phyloP scores from a whole-genome alignment of 2,888 invertebrate species.

The Plebejus melissa region DNA sequence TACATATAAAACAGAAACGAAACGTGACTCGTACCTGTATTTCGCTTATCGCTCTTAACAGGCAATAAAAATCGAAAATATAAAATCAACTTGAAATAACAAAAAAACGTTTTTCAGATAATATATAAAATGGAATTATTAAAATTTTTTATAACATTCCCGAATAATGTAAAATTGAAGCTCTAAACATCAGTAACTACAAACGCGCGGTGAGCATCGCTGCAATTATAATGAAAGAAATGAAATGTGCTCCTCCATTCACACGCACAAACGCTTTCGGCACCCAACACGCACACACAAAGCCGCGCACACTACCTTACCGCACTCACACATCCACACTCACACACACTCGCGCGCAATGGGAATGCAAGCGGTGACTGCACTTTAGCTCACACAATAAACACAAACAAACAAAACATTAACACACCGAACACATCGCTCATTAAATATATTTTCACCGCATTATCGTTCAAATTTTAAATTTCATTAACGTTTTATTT shows the following conservation, averaged over 20 bases:
- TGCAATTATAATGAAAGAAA: constrained; percentile 73
- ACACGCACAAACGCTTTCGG: constrained; percentile 75
- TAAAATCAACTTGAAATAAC: constrained; percentile 48
- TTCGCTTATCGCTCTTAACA: constrained; percentile 69
- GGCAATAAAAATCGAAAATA: constrained; percentile 68
- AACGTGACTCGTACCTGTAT: constrained; percentile 71
- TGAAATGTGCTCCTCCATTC: constrained; percentile 78
- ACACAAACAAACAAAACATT: constrained; percentile 77
- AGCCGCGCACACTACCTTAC: constrained; percentile 48
- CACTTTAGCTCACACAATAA: constrained; percentile 77
- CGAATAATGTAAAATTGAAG: constrained; percentile 44
- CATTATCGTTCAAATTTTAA: constrained; percentile 31
- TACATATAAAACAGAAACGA: constrained; percentile 73
- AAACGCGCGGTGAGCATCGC: constrained; percentile 64
- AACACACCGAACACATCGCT: constrained; percentile 58
- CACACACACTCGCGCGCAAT: constrained; percentile 54
- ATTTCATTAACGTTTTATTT: constrained; percentile 24
- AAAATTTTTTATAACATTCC: not conserved
- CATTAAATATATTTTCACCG: constrained; percentile 40
- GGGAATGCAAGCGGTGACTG: constrained; percentile 79
- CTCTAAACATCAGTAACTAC: constrained; percentile 53
- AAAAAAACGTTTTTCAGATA: constrained; percentile 27
- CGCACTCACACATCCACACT: constrained; percentile 35
- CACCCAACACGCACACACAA: constrained; percentile 61
- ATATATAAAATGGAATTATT: not conserved